Conservation (phyloP, 2,113 vertebrate species). For the Cathartes aura region DNA sequence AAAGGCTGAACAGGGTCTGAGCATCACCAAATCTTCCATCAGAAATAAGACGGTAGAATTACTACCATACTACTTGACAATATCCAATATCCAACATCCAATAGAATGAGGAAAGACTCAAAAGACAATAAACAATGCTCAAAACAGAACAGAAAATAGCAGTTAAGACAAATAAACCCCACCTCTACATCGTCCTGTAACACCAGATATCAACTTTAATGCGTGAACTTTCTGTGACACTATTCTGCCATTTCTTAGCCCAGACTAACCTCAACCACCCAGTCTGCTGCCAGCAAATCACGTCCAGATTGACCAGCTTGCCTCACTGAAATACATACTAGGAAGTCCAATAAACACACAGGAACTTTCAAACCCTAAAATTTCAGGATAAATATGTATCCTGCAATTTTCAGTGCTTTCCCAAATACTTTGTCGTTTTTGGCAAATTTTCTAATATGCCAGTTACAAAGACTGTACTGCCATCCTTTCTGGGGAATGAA, state of each 20-base stretch:
- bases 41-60: background rate
- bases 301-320: background rate
- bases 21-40: background rate
- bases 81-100: background rate
- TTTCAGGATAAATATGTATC: background rate
- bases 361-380: background rate
- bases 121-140: background rate
- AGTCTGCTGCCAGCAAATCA: background rate
- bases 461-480: background rate
- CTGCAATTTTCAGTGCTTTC: background rate
- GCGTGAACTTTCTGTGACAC: background rate
- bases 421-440: background rate
- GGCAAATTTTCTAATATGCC: background rate
- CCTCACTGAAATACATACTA: background rate
- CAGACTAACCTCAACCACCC: background rate
- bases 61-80: background rate
- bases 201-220: background rate
- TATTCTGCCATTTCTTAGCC: background rate
- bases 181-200: background rate
- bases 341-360: background rate
- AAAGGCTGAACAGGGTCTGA: background rate
- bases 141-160: background rate
- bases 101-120: background rate
- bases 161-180: background rate
- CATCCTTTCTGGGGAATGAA: background rate